phyloP scores from a whole-genome alignment of 2,888 invertebrate species.

The Chymomyza procnemis region DNA sequence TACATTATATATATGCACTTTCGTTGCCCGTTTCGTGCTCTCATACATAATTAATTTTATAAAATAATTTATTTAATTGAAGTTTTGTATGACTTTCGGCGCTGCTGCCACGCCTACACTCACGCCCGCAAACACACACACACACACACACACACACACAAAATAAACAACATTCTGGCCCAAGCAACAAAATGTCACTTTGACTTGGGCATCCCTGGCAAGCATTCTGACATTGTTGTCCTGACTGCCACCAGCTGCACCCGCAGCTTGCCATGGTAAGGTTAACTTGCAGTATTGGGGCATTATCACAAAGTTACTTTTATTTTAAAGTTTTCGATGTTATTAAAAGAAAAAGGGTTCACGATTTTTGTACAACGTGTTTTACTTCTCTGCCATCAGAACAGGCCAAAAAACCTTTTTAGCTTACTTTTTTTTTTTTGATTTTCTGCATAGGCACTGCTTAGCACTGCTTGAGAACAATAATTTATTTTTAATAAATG shows the following conservation, averaged over 20 bases:
- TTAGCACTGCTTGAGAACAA: too few relatives aligned
- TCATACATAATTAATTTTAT: slow-evolving; percentile 62
- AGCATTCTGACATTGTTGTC: not conserved
- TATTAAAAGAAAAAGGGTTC: not conserved
- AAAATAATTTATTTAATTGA: slow-evolving; percentile 65
- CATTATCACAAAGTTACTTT: not conserved
- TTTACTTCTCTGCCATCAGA: too few relatives aligned
- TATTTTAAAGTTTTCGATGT: not conserved
- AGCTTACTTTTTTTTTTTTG: too few relatives aligned
- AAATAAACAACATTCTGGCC: too few relatives aligned
- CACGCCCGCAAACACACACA: not conserved
- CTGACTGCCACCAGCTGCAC: not conserved
- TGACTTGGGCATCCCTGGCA: not conserved
- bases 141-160: slow-evolving; percentile 4
- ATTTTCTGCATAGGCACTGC: too few relatives aligned
- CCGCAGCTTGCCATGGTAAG: not conserved
- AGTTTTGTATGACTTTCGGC: slow-evolving; percentile 52
- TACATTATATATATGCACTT: not conserved
- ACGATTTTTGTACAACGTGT: too few relatives aligned
- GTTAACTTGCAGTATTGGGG: not conserved
- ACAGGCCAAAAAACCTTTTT: too few relatives aligned
- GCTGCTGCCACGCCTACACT: not conserved
- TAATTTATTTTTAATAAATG: too few relatives aligned
- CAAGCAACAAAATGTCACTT: not conserved
- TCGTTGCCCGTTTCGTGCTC: not conserved